These are phyloP conservation scores for Tinea semifulvella DNA, from an alignment of 2,888 invertebrate genomes.

Conservation along the genomic window DNA sequence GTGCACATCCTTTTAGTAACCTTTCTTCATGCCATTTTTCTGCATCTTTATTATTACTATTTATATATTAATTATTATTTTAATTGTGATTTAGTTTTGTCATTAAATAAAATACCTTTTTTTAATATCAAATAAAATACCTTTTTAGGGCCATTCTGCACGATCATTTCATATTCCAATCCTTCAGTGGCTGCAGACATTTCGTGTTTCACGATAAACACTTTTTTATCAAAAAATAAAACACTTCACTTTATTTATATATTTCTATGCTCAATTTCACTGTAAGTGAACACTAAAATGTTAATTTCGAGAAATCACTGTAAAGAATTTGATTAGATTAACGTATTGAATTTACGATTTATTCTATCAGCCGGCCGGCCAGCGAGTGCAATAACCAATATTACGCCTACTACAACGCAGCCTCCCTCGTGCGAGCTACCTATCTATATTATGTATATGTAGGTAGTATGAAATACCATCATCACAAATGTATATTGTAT, in stretches of 20 bases:
- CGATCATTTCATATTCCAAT: conserved; percentile 71
- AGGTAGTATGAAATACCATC: too few relatives aligned
- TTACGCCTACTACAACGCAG: conserved; percentile 42
- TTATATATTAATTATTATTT: too few relatives aligned
- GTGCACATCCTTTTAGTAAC: too few relatives aligned
- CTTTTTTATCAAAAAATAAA: conserved; percentile 6
- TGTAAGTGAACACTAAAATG: not conserved
- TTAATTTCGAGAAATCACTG: conserved; percentile 43
- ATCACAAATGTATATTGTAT: not conserved
- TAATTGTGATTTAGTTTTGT: too few relatives aligned
- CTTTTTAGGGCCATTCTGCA: conserved; percentile 72
- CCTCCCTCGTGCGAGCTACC: conserved; percentile 32
- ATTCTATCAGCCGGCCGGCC: conserved; percentile 43
- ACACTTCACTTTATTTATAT: not conserved
- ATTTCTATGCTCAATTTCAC: not conserved
- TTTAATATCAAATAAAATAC: conserved; percentile 36
- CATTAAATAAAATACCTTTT: too few relatives aligned
- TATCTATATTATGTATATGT: conserved; percentile 7
- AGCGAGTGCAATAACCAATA: conserved; percentile 39
- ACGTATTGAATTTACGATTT: conserved; percentile 22
- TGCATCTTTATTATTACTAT: too few relatives aligned
- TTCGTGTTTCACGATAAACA: conserved; percentile 20
- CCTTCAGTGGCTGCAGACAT: conserved; percentile 62
- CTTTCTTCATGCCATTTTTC: too few relatives aligned
- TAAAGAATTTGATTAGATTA: conserved; percentile 37